Base-by-base conservation (phyloP, 2,113 vertebrate species). In the Astur gentilis region DNA sequence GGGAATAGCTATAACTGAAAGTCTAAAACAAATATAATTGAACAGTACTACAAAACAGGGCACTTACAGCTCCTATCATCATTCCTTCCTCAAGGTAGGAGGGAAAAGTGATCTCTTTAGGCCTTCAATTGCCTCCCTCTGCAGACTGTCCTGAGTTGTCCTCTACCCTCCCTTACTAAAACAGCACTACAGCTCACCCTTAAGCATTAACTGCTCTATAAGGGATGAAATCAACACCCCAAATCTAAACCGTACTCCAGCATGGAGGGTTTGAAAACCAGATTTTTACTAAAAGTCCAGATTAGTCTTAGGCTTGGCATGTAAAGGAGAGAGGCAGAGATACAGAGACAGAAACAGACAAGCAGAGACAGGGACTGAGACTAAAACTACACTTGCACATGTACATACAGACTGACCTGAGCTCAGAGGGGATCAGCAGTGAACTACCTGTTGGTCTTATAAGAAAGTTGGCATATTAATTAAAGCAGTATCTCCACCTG, bases 401-500 rank as follows among this genome's bases (percentile, higher is more conserved):
- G 0, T 26, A 67, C 17, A 5, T 54, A 27, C 14, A 42, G 52
- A 27, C 32, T 75, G n/a, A 67, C 9, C 66, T 21, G 45, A 93
- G 18, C 32, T 90, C 47, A 54, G 36, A 71, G 57, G 1, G 1
- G 61, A 50, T 64, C n/a, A 58, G 31, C 45, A 85, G 8, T 66
- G 42, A 90, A 34, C 6, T 47, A 52, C 27, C 23, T 79, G 7
- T 54, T 90, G 70, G 70, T 90, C 25, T 67, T 29, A 67, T 11
- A 15, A 79, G 38, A 67, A 93, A 85, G 6, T 1, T 42, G 13
- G 6, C 13, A 60, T 49, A 58, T 64, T 78, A 40, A 49, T 67
- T 66, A 79, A 77, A 71, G 73, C 25, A 75, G 0, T 57, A 44
- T 40, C 31, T 87, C 16, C 34, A 87, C 11, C 21, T 0, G 0